A percentile compares a stretch with the other conserved stretches of the same genome.
Conservation (phyloP, 2,888 invertebrate genomes). For the Ceriagrion tenellum region DNA sequence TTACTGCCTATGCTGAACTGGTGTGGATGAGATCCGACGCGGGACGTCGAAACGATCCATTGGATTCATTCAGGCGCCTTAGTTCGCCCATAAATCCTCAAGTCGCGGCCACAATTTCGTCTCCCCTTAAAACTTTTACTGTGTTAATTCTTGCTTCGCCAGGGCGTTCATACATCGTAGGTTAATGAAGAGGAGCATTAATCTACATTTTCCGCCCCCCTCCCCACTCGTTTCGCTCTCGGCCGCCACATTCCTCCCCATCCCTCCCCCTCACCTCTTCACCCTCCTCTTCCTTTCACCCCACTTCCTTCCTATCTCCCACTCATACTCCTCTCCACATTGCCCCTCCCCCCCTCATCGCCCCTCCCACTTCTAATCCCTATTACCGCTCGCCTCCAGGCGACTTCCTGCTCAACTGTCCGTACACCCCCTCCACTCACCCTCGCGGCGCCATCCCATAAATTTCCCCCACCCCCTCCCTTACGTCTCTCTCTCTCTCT, state of each 20-base stretch:
- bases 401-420: conserved; percentile 45
- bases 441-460: neutral
- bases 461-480: neutral
- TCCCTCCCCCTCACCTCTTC: neutral
- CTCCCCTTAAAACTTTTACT: neutral
- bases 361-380: conserved; percentile 13
- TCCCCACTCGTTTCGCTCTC: neutral
- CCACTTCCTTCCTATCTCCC: neutral
- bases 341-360: neutral
- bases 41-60: neutral
- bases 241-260: neutral
- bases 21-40: no score
- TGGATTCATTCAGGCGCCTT: neutral
- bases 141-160: neutral
- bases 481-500: neutral
- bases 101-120: no score
- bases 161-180: neutral
- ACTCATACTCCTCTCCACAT: neutral
- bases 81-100: no score
- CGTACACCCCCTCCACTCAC: neutral
- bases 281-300: neutral
- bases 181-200: neutral
- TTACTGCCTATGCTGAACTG: no score
- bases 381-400: conserved; percentile 23
- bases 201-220: neutral